A percentile compares a stretch with the other conserved stretches of the same genome.
phyloP scores from a whole-genome alignment of 2,797 vertebrate genomes.

The Lepus townsendii region DNA sequence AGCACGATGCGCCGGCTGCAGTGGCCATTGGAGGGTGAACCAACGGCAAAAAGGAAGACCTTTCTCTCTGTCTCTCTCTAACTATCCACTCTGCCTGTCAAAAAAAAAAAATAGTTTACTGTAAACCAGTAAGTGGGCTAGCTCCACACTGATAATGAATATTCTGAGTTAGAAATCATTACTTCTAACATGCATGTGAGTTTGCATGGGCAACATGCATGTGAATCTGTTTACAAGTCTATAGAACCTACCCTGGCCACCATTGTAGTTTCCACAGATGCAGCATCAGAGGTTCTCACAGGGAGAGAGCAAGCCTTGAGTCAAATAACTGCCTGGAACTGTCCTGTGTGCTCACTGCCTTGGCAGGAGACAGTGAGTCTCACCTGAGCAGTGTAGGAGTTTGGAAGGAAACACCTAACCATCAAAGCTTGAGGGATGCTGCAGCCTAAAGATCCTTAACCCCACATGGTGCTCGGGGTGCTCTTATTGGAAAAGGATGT shows the following conservation, averaged over 20 bases:
- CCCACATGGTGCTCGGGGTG: background rate
- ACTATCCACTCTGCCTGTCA: too few relatives aligned
- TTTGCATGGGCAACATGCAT: too few relatives aligned
- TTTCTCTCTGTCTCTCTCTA: too few relatives aligned
- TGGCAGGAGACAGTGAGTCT: background rate
- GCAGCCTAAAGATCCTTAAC: background rate
- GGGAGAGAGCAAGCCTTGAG: background rate
- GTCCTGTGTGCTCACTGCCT: background rate
- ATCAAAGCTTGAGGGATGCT: background rate
- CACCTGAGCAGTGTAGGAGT: background rate
- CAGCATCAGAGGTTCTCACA: background rate
- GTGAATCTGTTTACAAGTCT: too few relatives aligned
- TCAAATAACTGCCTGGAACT: background rate
- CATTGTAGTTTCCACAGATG: background rate
- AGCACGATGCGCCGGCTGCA: too few relatives aligned
- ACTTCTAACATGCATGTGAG: too few relatives aligned
- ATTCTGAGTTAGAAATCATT: too few relatives aligned
- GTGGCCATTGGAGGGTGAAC: too few relatives aligned
- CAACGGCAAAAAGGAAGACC: too few relatives aligned
- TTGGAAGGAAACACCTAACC: background rate
- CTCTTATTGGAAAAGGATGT: background rate
- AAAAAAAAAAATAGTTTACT: background rate
- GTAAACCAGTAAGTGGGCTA: background rate
- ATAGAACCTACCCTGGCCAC: background rate
- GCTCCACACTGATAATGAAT: too few relatives aligned